Evolutionary conservation across 2,888 invertebrate genomes (phyloP).

Genomic region (Atrina japonica): DNA sequence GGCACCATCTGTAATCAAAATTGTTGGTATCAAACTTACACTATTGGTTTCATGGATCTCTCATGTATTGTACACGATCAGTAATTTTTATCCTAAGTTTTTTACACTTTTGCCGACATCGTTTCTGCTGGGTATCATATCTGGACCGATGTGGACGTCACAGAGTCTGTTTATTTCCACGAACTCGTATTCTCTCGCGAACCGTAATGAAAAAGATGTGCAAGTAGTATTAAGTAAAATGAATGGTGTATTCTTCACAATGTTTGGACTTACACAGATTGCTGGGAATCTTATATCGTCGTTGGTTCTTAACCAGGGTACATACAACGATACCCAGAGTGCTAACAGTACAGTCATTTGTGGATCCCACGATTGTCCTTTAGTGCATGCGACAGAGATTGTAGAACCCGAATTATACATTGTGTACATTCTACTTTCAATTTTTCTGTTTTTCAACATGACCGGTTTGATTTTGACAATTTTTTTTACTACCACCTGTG

Average conservation of each 20-base stretch:
- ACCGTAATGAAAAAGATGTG: constrained; percentile 52
- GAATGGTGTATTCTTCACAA: constrained; percentile 75
- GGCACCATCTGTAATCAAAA: constrained; percentile 69
- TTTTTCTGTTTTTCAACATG: constrained; percentile 67
- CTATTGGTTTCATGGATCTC: constrained; percentile 65
- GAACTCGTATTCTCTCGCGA: constrained; percentile 67
- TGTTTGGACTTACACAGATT: constrained; percentile 73
- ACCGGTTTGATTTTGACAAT: constrained; percentile 64
- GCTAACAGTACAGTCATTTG: constrained; percentile 48
- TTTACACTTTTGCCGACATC: constrained; percentile 71
- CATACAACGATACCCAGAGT: constrained; percentile 42
- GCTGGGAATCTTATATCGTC: constrained; percentile 76
- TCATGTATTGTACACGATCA: constrained; percentile 69
- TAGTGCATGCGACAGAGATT: no score
- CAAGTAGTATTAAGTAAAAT: constrained; percentile 69
- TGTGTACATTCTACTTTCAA: constrained; percentile 67
- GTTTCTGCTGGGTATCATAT: constrained; percentile 67
- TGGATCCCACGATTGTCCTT: constrained; percentile 68
- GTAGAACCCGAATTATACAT: constrained; percentile 60
- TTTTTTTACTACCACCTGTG: constrained; percentile 62
- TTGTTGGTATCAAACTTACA: constrained; percentile 69
- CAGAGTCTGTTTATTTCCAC: constrained; percentile 74
- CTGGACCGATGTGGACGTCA: constrained; percentile 75
- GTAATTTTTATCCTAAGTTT: constrained; percentile 73
- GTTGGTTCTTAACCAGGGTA: constrained; percentile 63